Evolutionary conservation across 2,888 invertebrate species (phyloP).

Genomic region (Elmis aenea): DNA sequence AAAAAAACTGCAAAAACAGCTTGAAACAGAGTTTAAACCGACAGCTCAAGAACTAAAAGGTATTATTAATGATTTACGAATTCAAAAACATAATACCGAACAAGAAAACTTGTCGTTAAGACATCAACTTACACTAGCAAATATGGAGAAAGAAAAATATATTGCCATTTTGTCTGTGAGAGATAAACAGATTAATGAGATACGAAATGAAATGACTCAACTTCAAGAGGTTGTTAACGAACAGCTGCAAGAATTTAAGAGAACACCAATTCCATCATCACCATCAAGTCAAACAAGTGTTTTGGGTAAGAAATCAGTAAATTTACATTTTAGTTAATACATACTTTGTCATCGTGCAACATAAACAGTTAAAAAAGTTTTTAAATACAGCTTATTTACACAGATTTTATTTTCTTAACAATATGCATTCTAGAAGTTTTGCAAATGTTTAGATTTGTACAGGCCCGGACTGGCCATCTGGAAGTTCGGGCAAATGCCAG

Average conservation of each 20-base stretch:
- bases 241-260: slow-evolving; percentile 34
- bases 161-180: slow-evolving; percentile 40
- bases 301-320: slow-evolving; percentile 15
- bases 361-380: no score
- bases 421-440: no score
- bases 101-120: slow-evolving; percentile 34
- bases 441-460: no score
- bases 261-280: slow-evolving; percentile 19
- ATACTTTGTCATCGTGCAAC: no score
- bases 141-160: slow-evolving; percentile 43
- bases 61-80: slow-evolving; percentile 34
- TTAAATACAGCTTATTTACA: no score
- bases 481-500: no score
- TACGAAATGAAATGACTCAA: slow-evolving; percentile 40
- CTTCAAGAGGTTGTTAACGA: slow-evolving; percentile 43
- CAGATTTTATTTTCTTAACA: no score
- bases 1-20: slow-evolving; percentile 25
- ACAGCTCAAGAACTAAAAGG: slow-evolving; percentile 31
- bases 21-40: slow-evolving; percentile 25
- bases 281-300: slow-evolving; percentile 21
- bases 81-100: slow-evolving; percentile 32
- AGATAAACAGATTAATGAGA: slow-evolving; percentile 43
- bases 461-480: no score
- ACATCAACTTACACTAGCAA: slow-evolving; percentile 38
- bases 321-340: neutral